Evolutionary conservation across 2,888 invertebrate genomes (phyloP).

Genomic region (Drosophila picticornis): DNA sequence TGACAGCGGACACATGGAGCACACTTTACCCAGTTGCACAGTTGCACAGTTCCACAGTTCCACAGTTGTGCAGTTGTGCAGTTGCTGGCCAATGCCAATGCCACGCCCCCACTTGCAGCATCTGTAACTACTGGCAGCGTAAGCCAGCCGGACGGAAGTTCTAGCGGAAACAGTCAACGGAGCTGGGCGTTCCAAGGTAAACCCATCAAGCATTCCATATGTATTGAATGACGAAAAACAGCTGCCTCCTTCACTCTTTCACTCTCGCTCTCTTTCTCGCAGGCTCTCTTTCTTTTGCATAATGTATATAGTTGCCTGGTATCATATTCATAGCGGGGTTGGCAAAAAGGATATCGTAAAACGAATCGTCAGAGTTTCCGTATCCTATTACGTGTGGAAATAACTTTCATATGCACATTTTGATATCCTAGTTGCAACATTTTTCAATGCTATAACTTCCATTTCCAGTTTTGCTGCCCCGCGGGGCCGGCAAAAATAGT

Average conservation of each 20-base stretch:
- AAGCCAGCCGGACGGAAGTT: conserved; percentile 65
- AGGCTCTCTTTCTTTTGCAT: conserved; percentile 24
- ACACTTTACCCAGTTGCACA: conserved; percentile 14
- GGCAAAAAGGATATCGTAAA: conserved; percentile 72
- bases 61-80: neutral
- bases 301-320: conserved; percentile 64
- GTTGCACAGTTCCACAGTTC: neutral
- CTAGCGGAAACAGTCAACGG: conserved; percentile 69
- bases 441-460: conserved; percentile 42
- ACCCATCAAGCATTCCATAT: conserved; percentile 43
- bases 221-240: conserved; percentile 64
- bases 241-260: neutral
- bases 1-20: conserved; percentile 76
- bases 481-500: conserved; percentile 20
- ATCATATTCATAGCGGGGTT: conserved; percentile 55
- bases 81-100: conserved; percentile 32
- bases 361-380: conserved; percentile 76
- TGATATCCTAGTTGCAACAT: conserved; percentile 71
- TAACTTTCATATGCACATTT: conserved; percentile 80
- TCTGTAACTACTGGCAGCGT: conserved; percentile 50
- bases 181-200: conserved; percentile 47
- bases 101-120: conserved; percentile 33
- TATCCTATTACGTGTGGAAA: conserved; percentile 79
- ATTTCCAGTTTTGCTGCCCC: conserved; percentile 16
- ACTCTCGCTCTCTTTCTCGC: conserved; percentile 1